Percentiles rank a stretch among this genome's conserved stretches.
phyloP scores from a whole-genome alignment of 2,888 invertebrate species.

The Cyaniris semiargus region DNA sequence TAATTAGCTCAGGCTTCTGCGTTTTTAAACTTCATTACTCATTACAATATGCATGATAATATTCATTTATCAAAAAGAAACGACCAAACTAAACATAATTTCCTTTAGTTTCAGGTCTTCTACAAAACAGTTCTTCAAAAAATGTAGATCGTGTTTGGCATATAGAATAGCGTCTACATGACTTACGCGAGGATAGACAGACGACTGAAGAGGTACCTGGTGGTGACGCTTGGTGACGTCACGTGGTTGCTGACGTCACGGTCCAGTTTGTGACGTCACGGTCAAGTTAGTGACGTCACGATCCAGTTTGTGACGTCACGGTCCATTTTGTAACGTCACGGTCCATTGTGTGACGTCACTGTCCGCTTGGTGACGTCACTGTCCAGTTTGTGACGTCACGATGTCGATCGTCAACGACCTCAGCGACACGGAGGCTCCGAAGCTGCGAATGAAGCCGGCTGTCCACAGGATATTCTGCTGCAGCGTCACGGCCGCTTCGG shows the following conservation, averaged over 20 bases:
- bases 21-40: background rate
- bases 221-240: background rate
- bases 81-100: background rate
- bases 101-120: background rate
- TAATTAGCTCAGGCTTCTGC: background rate
- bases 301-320: background rate
- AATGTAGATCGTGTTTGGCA: background rate
- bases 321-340: too few relatives aligned
- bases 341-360: too few relatives aligned
- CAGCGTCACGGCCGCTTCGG: conserved; percentile 75
- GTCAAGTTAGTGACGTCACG: background rate
- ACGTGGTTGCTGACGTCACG: background rate
- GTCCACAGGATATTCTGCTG: conserved; percentile 74
- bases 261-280: conserved; percentile 45
- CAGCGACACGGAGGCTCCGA: conserved; percentile 60
- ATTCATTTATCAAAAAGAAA: background rate
- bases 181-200: conserved; percentile 3
- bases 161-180: background rate
- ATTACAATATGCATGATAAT: background rate
- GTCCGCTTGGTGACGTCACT: background rate
- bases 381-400: background rate
- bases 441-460: conserved; percentile 71
- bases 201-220: background rate
- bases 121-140: background rate
- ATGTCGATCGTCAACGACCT: conserved; percentile 70